Evolutionary conservation across 2,888 invertebrate genomes (phyloP).

Genomic region (Nephrotoma appendiculata): DNA sequence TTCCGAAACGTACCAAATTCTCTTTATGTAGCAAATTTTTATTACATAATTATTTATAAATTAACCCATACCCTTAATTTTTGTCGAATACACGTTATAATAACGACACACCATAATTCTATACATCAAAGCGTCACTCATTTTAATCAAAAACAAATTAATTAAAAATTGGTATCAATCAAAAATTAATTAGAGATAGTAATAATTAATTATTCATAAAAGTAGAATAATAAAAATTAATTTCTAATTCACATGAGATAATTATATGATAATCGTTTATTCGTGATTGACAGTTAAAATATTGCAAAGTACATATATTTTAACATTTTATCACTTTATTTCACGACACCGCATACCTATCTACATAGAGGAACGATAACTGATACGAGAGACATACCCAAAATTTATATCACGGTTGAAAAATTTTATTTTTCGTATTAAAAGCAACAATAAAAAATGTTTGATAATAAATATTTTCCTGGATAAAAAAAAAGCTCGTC

Average conservation of each 20-base stretch:
- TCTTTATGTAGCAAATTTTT: background rate
- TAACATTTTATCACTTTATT: background rate
- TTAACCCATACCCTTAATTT: no score
- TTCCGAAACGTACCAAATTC: no score
- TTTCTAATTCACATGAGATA: background rate
- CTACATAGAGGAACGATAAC: no score
- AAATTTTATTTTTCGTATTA: no score
- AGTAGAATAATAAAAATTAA: background rate
- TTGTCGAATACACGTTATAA: background rate
- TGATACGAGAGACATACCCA: no score
- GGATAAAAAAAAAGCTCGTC: background rate
- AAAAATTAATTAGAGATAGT: background rate
- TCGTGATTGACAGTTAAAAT: background rate
- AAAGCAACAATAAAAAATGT: background rate
- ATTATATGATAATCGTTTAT: background rate
- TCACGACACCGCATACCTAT: background rate
- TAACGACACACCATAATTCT: background rate
- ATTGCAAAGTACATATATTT: background rate
- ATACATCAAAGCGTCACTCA: background rate
- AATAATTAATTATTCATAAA: background rate
- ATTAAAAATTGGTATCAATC: background rate
- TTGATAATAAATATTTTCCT: background rate
- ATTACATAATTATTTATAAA: background rate
- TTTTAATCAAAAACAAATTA: background rate
- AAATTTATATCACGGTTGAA: no score